Conservation (phyloP, 2,113 vertebrate genomes). For the Carassius gibelio region DNA sequence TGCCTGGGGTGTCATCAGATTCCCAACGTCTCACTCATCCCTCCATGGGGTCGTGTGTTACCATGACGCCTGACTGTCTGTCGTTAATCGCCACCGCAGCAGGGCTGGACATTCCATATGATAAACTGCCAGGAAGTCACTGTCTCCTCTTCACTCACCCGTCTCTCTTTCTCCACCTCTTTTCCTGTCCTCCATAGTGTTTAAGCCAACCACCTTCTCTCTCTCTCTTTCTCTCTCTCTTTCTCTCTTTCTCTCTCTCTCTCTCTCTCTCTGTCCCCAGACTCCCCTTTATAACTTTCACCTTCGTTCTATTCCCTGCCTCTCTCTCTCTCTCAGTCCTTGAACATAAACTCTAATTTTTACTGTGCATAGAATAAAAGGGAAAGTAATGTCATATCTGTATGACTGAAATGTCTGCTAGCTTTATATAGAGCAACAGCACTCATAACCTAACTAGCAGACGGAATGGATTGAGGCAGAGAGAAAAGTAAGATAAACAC, state of each 20-base stretch:
- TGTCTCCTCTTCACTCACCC: slow-evolving; percentile 1
- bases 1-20: slow-evolving; percentile 68
- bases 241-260: slow-evolving; percentile 12
- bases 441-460: slow-evolving; percentile 2
- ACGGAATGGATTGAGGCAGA: neutral
- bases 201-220: neutral
- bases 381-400: slow-evolving; percentile 25
- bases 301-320: slow-evolving; percentile 2
- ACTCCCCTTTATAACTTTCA: slow-evolving; percentile 13
- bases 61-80: slow-evolving; percentile 75
- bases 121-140: slow-evolving; percentile 31
- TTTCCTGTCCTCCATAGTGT: slow-evolving; percentile 3
- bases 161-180: neutral
- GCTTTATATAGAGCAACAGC: slow-evolving; percentile 21
- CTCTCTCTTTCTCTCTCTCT: slow-evolving; percentile 11
- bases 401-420: neutral
- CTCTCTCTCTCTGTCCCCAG: slow-evolving; percentile 26
- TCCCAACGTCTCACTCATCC: slow-evolving; percentile 70
- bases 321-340: slow-evolving; percentile 44
- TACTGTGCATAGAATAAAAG: slow-evolving; percentile 34
- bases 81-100: slow-evolving; percentile 63
- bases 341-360: slow-evolving; percentile 9
- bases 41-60: slow-evolving; percentile 70
- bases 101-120: slow-evolving; percentile 66
- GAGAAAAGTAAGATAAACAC: neutral